phyloP scores from a whole-genome alignment of 2,113 vertebrate species.

The Brachirus orientalis region DNA sequence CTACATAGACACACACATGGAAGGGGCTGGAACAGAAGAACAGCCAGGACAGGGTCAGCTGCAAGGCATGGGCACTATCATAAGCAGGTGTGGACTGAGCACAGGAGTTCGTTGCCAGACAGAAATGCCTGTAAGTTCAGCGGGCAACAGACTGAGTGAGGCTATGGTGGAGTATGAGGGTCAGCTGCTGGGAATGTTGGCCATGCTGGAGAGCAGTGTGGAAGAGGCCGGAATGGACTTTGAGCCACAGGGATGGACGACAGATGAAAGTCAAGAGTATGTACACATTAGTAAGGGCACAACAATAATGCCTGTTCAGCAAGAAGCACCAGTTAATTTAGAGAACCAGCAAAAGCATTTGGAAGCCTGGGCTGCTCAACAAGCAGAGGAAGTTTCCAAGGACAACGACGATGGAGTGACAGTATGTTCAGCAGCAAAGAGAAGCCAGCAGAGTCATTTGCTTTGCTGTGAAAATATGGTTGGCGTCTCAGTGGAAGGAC shows the following conservation, averaged over 20 bases:
- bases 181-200: constrained; percentile 67
- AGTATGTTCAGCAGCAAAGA: constrained; percentile 1
- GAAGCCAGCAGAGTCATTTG: constrained; percentile 8
- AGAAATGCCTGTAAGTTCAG: constrained; percentile 65
- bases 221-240: constrained; percentile 70
- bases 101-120: background rate
- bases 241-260: constrained; percentile 45
- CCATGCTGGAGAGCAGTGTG: constrained; percentile 69
- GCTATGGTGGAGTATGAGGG: constrained; percentile 72
- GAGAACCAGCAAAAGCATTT: constrained; percentile 19
- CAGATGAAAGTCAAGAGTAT: constrained; percentile 63
- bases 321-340: background rate
- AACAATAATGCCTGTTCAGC: constrained; percentile 21
- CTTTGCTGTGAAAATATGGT: constrained; percentile 7
- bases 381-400: background rate
- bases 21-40: constrained; percentile 17
- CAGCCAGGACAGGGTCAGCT: background rate
- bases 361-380: constrained; percentile 5
- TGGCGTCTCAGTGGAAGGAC: constrained; percentile 6
- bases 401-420: constrained; percentile 7
- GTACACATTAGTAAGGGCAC: constrained; percentile 57
- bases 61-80: background rate
- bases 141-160: constrained; percentile 62
- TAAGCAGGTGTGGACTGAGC: constrained; percentile 5
- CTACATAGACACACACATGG: constrained; percentile 59